Evolutionary conservation across 2,888 invertebrate genomes (phyloP).

Genomic region (Dascillus cervinus): DNA sequence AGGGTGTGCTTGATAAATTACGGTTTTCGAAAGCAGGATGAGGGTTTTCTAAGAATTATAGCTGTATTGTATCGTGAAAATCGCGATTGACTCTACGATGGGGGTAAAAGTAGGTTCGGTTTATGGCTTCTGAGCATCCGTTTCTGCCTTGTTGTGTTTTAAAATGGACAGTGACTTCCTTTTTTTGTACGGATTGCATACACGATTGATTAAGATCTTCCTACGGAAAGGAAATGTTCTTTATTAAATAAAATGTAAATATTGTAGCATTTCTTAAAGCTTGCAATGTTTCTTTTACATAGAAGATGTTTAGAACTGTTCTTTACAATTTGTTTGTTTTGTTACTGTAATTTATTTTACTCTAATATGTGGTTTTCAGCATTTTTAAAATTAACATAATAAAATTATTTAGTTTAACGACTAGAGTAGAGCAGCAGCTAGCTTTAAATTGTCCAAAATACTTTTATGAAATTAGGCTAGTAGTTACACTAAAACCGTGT

Average conservation of each 20-base stretch:
- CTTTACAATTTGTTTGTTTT: too few species aligned
- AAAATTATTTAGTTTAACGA: too few species aligned
- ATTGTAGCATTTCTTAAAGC: too few species aligned
- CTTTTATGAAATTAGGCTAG: too few species aligned
- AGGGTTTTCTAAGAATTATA: constrained; percentile 4
- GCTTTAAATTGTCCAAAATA: too few species aligned
- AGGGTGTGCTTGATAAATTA: constrained; percentile 2
- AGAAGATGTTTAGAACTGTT: too few species aligned
- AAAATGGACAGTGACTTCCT: constrained; percentile 1
- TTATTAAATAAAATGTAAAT: too few species aligned
- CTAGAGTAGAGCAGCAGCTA: too few species aligned
- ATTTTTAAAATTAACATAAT: too few species aligned
- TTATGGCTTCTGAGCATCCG: constrained; percentile 12
- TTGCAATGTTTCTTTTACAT: too few species aligned
- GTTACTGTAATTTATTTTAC: too few species aligned
- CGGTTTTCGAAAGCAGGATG: constrained; percentile 2
- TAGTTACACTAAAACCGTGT: constrained; percentile 6
- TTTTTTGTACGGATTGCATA: constrained; percentile 1
- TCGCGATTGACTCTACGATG: constrained; percentile 13
- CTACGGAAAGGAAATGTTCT: background rate
- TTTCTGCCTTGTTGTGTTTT: constrained; percentile 5
- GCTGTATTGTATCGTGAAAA: constrained; percentile 5
- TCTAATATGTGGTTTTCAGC: too few species aligned
- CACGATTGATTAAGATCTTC: background rate
- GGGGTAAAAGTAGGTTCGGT: constrained; percentile 16